Base-by-base conservation (phyloP, 2,888 invertebrate species). In the Apotomis capreana region DNA sequence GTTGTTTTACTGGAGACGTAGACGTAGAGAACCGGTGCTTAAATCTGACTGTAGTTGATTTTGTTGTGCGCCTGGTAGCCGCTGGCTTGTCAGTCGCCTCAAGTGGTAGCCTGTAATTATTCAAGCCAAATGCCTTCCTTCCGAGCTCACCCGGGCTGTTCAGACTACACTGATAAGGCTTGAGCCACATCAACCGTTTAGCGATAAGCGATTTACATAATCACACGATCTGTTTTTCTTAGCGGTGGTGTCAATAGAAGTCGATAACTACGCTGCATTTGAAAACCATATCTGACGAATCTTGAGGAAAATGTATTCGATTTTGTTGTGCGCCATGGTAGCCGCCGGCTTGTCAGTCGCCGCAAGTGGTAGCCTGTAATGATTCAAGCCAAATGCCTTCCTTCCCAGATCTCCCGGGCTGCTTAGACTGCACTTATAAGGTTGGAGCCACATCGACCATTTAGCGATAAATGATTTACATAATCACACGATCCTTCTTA, bases 101-200 rank as follows among this genome's bases (percentile, higher is more conserved):
- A 81, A 83, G 83, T 83, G 83, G 87, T 87, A 81, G 84, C 82
- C 81, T 73, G 81, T 82, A 83, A 88, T 87, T 86, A 87, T 81
- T 87, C 86, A 87, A 80, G 83, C 78, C 79, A 83, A 84, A 84
- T 83, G 80, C 83, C 80, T 81, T 80, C 80, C 74, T 78, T 79
- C 73, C 57, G 10, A 44, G 44, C 54, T 65, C 36, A 46, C 49
- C 46, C 37, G 44, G 51, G 54, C 58, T 40, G 40, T 44, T 4
- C 26, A 6, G 46, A 70, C 12, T 55, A 13, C 55, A 57, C 51
- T 51, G 10, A 26, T 46, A 61, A 67, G 40, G 36, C 8, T 63
- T 51, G 6, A 5, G 40, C 40, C 40, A 40, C 40, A 40, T 40
- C 40, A 6, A 40, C 40, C 5, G 40, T 40, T 40, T 40, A 40